Conservation (phyloP, 2,797 vertebrate species). For the Hypotaenidia philippensis region DNA sequence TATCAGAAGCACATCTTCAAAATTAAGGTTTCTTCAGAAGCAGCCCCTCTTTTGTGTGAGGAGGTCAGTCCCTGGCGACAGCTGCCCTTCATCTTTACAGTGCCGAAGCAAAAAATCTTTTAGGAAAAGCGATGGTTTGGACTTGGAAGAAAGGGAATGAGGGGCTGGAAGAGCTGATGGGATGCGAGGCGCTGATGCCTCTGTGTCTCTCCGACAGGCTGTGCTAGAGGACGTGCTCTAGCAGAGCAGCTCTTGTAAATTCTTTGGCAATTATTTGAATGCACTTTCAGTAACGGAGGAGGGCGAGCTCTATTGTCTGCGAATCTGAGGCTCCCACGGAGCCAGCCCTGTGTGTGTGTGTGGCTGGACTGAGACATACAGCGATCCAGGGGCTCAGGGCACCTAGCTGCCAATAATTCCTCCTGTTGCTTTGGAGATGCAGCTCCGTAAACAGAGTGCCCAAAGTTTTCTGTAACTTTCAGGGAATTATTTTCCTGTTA, state of each 20-base stretch:
- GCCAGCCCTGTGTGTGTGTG: not conserved
- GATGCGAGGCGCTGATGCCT: not conserved
- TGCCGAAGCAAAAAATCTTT: not conserved
- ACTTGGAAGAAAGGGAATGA: fast-evolving
- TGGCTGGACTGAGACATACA: not conserved
- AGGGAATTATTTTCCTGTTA: not conserved
- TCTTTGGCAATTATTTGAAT: slow-evolving; percentile 29
- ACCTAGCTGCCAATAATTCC: not conserved
- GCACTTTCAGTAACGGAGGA: not conserved
- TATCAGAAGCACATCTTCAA: not conserved
- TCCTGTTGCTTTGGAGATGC: not conserved
- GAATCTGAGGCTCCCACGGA: not conserved
- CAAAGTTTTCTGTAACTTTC: not conserved
- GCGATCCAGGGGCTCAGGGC: not conserved
- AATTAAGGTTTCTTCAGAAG: not conserved
- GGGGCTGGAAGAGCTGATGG: not conserved
- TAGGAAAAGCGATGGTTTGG: not conserved
- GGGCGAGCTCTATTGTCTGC: slow-evolving; percentile 35
- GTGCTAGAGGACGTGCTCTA: slow-evolving; percentile 47
- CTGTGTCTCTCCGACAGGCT: slow-evolving; percentile 50
- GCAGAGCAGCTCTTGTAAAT: slow-evolving; percentile 15
- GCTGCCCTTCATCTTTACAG: not conserved
- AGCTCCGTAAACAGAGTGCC: not conserved
- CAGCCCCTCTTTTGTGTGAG: not conserved
- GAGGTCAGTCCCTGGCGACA: not conserved